Evolutionary conservation across 2,888 invertebrate species (phyloP), one percentile per base, ranked within the genome.

Genomic region (Acleris literana): DNA sequence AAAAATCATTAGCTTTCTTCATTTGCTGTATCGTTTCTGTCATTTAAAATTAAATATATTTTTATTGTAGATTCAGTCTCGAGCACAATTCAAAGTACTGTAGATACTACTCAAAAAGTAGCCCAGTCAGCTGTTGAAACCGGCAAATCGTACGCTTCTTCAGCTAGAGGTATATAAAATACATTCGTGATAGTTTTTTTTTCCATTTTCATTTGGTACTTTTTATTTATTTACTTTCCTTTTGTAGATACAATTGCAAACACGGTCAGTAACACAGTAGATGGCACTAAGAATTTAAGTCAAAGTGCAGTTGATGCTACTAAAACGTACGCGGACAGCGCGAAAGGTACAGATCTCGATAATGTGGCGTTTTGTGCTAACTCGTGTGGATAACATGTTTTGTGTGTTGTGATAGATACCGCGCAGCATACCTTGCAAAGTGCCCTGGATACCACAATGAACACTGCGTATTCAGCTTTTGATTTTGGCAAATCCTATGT

Each of bases 181-280:
- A 46, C 17, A 17, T 17, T 17, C 17, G 3, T 46, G 46, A 6
- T 53, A 33, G 5, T 6, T 29, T 16, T 9, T 4, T 11, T 48
- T n/a, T n/a, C n/a, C 52, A 9, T 17, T 6, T 17, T 57, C 52
- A 9, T 46, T n/a, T 33, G 5, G 33, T 33, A 33, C 1, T 3
- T 33, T 33, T 25, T 48, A 54, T 71, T 73, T 63, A 68, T 57
- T 69, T 48, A 16, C 72, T 72, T 72, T 75, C 72, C 72, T 68
- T 70, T 80, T 80, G 71, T 83, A 88, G 86, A 86, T 80, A 77
- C 79, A 70, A 73, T 81, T 68, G 77, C 74, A 78, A 83, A 75
- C 66, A 80, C 83, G 70, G 73, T 82, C 68, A 77, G 74, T 79
- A 83, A 74, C 64, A 80, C 83, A 58, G 81, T 82, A 58, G 84